Evolutionary conservation across 2,888 invertebrate species (phyloP).

Genomic region (Acleris cristana): DNA sequence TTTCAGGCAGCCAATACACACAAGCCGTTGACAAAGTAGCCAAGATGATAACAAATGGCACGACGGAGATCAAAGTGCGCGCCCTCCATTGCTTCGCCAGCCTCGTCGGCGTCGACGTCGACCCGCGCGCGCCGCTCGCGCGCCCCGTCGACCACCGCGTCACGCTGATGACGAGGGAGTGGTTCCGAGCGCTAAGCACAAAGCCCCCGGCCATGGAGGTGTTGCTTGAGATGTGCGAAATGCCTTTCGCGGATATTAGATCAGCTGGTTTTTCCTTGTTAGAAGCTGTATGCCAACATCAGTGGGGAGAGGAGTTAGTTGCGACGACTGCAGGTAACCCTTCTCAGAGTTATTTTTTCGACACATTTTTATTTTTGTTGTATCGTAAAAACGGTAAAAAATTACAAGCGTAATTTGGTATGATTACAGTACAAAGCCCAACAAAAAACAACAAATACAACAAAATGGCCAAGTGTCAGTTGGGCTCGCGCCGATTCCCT

Average conservation of each 20-base stretch:
- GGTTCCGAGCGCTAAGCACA: slow-evolving; percentile 72
- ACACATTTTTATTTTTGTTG: too few species aligned
- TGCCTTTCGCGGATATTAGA: slow-evolving; percentile 92
- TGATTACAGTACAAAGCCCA: too few species aligned
- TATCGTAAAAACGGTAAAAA: too few species aligned
- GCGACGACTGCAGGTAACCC: slow-evolving; percentile 86
- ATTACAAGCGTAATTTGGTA: too few species aligned
- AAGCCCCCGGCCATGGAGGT: slow-evolving; percentile 82
- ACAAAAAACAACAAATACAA: too few species aligned
- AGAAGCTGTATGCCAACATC: slow-evolving; percentile 86
- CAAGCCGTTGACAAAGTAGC: slow-evolving; percentile 85
- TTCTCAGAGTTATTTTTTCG: too few species aligned
- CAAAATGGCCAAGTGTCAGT: too few species aligned
- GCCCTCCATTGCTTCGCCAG: slow-evolving; percentile 86
- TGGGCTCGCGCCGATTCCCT: too few species aligned
- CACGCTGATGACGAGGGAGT: slow-evolving; percentile 78
- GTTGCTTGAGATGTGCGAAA: slow-evolving; percentile 86
- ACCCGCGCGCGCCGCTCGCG: slow-evolving; percentile 64
- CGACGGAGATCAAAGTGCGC: slow-evolving; percentile 87
- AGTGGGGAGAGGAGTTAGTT: slow-evolving; percentile 92
- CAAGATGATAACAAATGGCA: slow-evolving; percentile 83
- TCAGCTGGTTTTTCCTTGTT: slow-evolving; percentile 87
- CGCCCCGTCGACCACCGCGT: slow-evolving; percentile 72
- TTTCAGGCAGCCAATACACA: slow-evolving; percentile 68
- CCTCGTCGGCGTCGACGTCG: slow-evolving; percentile 79